A percentile compares a stretch with the other conserved stretches of the same genome.
These are phyloP conservation scores for Lymantria monacha DNA, from an alignment of 2,888 invertebrate species.

Conservation along the genomic window DNA sequence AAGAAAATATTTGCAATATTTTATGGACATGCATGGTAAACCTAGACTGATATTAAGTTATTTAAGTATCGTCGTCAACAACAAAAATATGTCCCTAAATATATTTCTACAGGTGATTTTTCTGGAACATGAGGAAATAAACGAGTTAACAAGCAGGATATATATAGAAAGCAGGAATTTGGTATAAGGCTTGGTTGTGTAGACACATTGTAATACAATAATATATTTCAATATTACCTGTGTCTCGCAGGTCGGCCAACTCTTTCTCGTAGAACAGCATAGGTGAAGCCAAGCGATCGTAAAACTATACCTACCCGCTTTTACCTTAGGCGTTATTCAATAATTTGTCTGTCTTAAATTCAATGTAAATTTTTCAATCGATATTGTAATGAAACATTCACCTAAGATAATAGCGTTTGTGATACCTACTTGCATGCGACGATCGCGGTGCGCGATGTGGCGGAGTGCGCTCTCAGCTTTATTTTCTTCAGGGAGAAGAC, in stretches of 20 bases:
- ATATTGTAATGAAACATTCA: slow-evolving; percentile 2
- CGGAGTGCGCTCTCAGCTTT: slow-evolving; percentile 67
- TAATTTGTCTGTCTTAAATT: background rate
- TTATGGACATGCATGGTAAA: background rate
- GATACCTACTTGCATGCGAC: slow-evolving; percentile 76
- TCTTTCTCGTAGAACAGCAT: slow-evolving; percentile 50
- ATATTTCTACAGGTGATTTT: background rate
- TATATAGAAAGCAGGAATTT: slow-evolving; percentile 33
- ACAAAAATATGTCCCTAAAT: background rate
- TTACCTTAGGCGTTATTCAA: slow-evolving; percentile 30
- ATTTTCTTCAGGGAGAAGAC: slow-evolving; percentile 63
- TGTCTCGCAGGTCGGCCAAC: slow-evolving; percentile 33
- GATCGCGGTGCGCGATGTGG: slow-evolving; percentile 74
- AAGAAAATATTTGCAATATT: background rate
- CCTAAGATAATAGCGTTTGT: slow-evolving; percentile 44
- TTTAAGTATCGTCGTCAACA: background rate
- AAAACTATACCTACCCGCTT: slow-evolving; percentile 31
- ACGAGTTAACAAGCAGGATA: slow-evolving; percentile 16
- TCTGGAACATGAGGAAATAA: slow-evolving; percentile 4
- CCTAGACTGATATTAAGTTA: background rate
- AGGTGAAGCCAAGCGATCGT: slow-evolving; percentile 67
- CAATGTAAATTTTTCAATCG: background rate
- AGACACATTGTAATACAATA: slow-evolving; percentile 46
- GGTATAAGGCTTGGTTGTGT: slow-evolving; percentile 40
- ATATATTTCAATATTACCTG: slow-evolving; percentile 46